Base-by-base conservation (phyloP, 2,888 invertebrate species). In the Lypha dubia region DNA sequence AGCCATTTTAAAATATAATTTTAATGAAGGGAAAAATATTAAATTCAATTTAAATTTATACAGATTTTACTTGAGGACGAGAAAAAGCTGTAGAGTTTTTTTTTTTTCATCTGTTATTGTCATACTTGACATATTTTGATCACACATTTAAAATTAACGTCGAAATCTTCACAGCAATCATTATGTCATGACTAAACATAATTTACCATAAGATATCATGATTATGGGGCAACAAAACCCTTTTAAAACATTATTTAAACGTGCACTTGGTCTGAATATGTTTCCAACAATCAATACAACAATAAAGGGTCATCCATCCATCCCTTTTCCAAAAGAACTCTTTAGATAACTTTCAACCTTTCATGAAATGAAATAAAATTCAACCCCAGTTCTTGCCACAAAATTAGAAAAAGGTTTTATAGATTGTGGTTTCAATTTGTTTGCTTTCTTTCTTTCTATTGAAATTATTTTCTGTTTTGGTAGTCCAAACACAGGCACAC, bases 51-150 rank as follows among this genome's bases (percentile, higher is more conserved):
- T 70, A 20, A 60, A 76, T n/a, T 15, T 53, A 4, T 15, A 53
- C 8, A 22, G 24, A 11, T 13, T n/a, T n/a, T n/a, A n/a, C n/a
- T n/a, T n/a, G n/a, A 20, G 28, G 3, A 56, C 6, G 11, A 32
- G 22, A 24, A 44, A 15, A 32, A 8, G 17, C 32, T 28, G 44
- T 22, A n/a, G 20, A 56, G 49, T 15, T 41, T 32, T 41, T 70
- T n/a, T 15, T 41, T 32, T 41, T 70, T n/a, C n/a, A 67, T 70
- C 49, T 77, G 41, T 60, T 76, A 20, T 32, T 51, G 20, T 53
- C 49, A 67, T 32, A 80, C 67, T 68, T 74, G 62, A 80, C 67
- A 74, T 74, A 68, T 75, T 81, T 81, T 35, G 41, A 44, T 51
- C 13, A 51, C 53, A 62, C 20, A 51, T 51, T 73, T n/a, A 60